These are phyloP conservation scores for Notolepis coatsorum DNA, from an alignment of 2,797 vertebrate species.

Conservation along the genomic window DNA sequence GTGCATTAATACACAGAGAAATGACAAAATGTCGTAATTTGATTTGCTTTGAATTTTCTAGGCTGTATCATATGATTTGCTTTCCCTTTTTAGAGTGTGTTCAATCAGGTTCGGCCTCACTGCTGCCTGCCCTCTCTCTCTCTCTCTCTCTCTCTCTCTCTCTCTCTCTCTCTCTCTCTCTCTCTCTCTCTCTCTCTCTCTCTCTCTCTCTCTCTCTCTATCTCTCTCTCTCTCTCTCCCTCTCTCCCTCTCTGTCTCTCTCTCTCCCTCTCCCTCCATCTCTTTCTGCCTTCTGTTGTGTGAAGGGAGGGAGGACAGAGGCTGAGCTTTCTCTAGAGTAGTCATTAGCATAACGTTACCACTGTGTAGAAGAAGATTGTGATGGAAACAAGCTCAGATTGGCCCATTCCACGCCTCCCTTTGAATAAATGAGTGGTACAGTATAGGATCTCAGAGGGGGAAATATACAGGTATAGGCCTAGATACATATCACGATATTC, in stretches of 20 bases:
- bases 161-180: constrained; percentile 66
- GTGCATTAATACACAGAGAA: constrained; percentile 9
- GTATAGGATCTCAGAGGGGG: constrained; percentile 28
- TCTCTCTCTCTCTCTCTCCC: constrained; percentile 64
- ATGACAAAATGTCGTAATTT: constrained; percentile 30
- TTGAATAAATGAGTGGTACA: constrained; percentile 63
- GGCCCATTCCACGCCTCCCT: constrained; percentile 66
- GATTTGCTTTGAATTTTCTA: constrained; percentile 48
- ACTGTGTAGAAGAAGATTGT: constrained; percentile 74
- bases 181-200: constrained; percentile 65
- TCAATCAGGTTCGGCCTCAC: constrained; percentile 63
- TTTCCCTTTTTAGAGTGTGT: constrained; percentile 7
- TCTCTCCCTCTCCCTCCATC: constrained; percentile 65
- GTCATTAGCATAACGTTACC: constrained; percentile 86
- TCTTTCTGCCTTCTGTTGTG: constrained; percentile 60
- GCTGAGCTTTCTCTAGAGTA: constrained; percentile 63
- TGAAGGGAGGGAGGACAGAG: constrained; percentile 67
- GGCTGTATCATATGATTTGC: constrained; percentile 54
- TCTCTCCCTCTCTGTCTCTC: constrained; percentile 67
- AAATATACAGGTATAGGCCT: too few relatives aligned
- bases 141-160: constrained; percentile 65
- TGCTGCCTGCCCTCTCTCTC: constrained; percentile 66
- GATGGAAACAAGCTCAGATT: constrained; percentile 79
- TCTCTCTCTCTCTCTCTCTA: constrained; percentile 67
- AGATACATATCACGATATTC: too few relatives aligned